Base-by-base conservation (phyloP, 1,140 invertebrate genomes). In the Anastrepha ludens region DNA sequence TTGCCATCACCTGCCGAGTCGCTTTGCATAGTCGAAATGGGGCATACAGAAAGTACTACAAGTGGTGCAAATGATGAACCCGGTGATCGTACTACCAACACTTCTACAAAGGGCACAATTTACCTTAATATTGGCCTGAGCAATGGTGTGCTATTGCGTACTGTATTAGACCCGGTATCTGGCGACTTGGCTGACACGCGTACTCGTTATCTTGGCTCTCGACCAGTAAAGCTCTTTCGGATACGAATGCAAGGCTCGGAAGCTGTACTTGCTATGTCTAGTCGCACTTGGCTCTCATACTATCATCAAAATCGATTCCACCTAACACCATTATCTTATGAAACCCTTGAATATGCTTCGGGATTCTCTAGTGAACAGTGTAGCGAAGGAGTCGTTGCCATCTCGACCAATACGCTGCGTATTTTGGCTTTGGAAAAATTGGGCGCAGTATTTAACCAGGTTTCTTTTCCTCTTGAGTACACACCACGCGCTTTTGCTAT, bases 331-430 rank as follows among this genome's bases (percentile, higher is more conserved):
- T 93, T 99, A 0, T 99, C 98, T 0, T 99, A 99, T 91, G 98
- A 99, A 94, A 97, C 97, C 74, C 94, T 99, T 39, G 99, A 99
- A 92, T 99, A 99, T 94, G 99, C 99, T 0, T 98, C 98, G 0
- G 98, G 98, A 13, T 99, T 92, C 87, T 93, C 94, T 89, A 91
- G 94, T 88, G 99, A 99, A 94, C 99, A 99, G 93, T 99, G 99
- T 95, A 98, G 98, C 1, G 99, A 99, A 94, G 99, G 99, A 89
- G 99, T 99, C 89, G 99, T 99, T 8, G 99, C 99, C 0, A 99
- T 99, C 93, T 99, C 98, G 0, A 98, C 98, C 0, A 99, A 99
- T 91, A 99, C 99, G 0, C 94, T 99, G 47, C 95, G 98, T 89
- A 99, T 99, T 95, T 95, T 99, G 91, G 98, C 99, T 0, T 94